Base-by-base conservation (phyloP, 1,140 invertebrate genomes). In the Leptopilina clavipes region DNA sequence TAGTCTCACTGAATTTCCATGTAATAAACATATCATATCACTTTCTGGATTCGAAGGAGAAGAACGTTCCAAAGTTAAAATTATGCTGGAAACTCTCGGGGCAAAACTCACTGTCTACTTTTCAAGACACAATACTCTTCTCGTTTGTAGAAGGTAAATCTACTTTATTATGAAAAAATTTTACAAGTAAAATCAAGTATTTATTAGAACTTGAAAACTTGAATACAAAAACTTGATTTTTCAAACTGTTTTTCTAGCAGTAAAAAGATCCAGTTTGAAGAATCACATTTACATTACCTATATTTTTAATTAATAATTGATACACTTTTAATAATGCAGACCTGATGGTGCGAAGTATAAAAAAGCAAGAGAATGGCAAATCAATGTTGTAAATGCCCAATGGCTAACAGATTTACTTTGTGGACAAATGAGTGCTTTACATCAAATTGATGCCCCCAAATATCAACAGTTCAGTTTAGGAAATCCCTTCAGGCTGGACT, bases 321-420 rank as follows among this genome's bases (percentile, higher is more conserved):
- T 65, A 31, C 22, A 19, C n/a, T 74, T n/a, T 72, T 85, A 40
- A 40, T 40, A 8, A 7, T 88, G 59, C 80, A 97, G 96, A 81
- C 93, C 94, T 0, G 96, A 97, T 82, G 97, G 97, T 40, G 91
- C 91, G 70, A 99, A 99, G 89, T 98, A 95, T 89, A 92, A 94
- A 81, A 96, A 96, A 83, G 98, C 98, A 0, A 93, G 96, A 59
- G 96, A 98, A 87, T 99, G 97, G 96, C 93, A 92, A 82, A 93
- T 93, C 17, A 95, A 96, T 14, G 94, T 97, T 2, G 97, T 99
- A 0, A 99, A 98, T 89, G 94, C 95, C 8, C 94, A 96, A 77
- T 99, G 98, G 98, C 90, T 99, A 56, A 97, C 95, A 73, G 98
- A 99, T 88, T 92, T 99, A 48, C 92, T 98, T 79, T 94, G 98